Base-by-base conservation (phyloP, 2,888 invertebrate genomes). In the Rotaria macrura region DNA sequence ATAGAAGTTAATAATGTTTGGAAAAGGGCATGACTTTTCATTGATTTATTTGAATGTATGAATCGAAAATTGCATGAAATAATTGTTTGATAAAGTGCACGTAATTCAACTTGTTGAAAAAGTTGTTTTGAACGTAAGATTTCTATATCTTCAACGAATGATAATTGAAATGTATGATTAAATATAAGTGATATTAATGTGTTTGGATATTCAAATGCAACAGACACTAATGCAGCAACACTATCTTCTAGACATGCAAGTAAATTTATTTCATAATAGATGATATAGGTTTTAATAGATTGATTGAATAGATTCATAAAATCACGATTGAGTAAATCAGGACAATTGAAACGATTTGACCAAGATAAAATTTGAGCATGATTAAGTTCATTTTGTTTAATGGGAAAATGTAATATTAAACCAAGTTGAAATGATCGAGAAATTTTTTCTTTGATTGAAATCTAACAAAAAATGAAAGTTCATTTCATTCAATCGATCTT, bases 131-230 rank as follows among this genome's bases (percentile, higher is more conserved):
- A 43, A n/a, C 43, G 40, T 79, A 79, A 79, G 9, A 20, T 79
- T 79, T 79, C 79, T n/a, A 14, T 43, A 43, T 79, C 43, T 79
- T 79, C 79, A 79, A 43, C 79, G 43, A 79, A 79, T 79, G 79
- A 79, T 25, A 79, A 25, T 40, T 40, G 43, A 43, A 79, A 79
- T n/a, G n/a, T 43, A 25, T 43, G 43, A 43, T 79, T 43, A 79
- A 79, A 79, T 12, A 79, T 25, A 5, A 79, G 2, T 79, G 79
- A 79, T 17, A 79, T 79, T 43, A 79, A 79, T 25, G 79, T 79
- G n/a, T 79, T 79, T 40, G 79, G 79, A 43, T 79, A 43, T 79
- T 79, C 79, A 43, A 79, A 40, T 25, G 79, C 79, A n/a, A 79
- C 79, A 2, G 79, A 79, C 5, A 79, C 43, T 23, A 79, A n/a